These are phyloP conservation scores for Lingula anatina DNA, from an alignment of 2,888 invertebrate species.

Conservation along the genomic window DNA sequence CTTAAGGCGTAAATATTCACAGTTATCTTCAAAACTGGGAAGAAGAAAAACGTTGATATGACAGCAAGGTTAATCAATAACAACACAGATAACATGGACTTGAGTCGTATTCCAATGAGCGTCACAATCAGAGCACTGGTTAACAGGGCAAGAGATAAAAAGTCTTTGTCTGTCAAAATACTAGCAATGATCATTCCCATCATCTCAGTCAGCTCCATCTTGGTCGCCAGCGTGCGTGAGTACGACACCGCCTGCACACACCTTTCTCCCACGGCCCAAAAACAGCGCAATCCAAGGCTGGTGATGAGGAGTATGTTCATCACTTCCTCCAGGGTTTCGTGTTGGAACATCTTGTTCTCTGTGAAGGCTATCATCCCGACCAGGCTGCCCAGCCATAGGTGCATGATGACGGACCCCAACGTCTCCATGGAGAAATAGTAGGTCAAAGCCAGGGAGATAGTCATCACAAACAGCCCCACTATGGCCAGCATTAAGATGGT, in stretches of 20 bases:
- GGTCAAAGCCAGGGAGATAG: slow-evolving; percentile 33
- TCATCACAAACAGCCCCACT: slow-evolving; percentile 37
- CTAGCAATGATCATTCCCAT: slow-evolving; percentile 40
- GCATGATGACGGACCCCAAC: slow-evolving; percentile 31
- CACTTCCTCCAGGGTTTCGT: slow-evolving; percentile 31
- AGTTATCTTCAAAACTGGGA: slow-evolving; percentile 27
- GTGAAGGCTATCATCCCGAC: slow-evolving; percentile 42
- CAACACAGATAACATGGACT: slow-evolving; percentile 33
- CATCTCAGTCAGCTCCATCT: slow-evolving; percentile 32
- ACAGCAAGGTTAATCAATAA: slow-evolving; percentile 26
- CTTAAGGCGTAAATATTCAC: slow-evolving; percentile 36
- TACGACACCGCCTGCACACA: slow-evolving; percentile 20
- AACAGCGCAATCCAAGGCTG: slow-evolving; percentile 27
- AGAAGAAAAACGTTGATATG: slow-evolving; percentile 22
- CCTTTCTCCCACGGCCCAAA: slow-evolving; percentile 32
- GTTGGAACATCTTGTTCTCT: slow-evolving; percentile 24
- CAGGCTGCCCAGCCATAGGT: slow-evolving; percentile 45
- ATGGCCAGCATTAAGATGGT: slow-evolving; percentile 32
- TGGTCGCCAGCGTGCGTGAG: slow-evolving; percentile 21
- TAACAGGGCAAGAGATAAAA: slow-evolving; percentile 26
- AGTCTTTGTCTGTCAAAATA: slow-evolving; percentile 27
- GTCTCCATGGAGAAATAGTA: slow-evolving; percentile 37
- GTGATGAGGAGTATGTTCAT: slow-evolving; percentile 43
- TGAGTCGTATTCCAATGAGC: slow-evolving; percentile 39
- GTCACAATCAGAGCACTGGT: slow-evolving; percentile 33